Percentiles rank a stretch among this genome's conserved stretches.
Evolutionary conservation across 1,140 invertebrate species (phyloP).

Genomic region (Diorhabda carinulata): DNA sequence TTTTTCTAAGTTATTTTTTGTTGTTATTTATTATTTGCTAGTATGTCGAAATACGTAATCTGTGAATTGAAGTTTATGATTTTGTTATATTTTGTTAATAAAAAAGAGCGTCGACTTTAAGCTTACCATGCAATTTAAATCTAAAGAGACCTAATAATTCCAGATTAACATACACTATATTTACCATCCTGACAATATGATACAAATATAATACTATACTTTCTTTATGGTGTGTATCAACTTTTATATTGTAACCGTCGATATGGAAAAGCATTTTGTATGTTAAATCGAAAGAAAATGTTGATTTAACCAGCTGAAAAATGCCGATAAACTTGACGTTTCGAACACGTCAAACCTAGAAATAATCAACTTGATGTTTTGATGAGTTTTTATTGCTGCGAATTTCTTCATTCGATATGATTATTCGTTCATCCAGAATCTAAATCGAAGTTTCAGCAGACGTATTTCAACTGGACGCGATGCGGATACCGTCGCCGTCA

Average conservation of each 20-base stretch:
- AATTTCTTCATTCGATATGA: not conserved
- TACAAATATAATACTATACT: too few relatives aligned
- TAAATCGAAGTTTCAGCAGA: not conserved
- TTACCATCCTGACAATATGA: too few relatives aligned
- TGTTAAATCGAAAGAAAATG: not conserved
- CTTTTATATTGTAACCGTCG: not conserved
- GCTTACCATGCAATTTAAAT: too few relatives aligned
- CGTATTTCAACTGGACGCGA: not conserved
- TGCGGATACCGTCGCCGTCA: not conserved
- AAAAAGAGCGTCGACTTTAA: too few relatives aligned
- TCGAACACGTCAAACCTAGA: not conserved
- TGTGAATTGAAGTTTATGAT: too few relatives aligned
- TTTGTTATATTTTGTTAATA: too few relatives aligned
- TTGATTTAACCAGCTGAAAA: not conserved
- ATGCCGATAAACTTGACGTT: conserved; percentile 1
- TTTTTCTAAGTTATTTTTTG: too few relatives aligned
- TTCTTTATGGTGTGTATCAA: too few relatives aligned
- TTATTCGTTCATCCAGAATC: not conserved
- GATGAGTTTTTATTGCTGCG: not conserved
- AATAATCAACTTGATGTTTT: conserved; percentile 1
- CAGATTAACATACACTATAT: too few relatives aligned
- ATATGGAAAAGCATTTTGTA: not conserved
- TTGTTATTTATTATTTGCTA: too few relatives aligned
- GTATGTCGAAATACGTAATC: too few relatives aligned
- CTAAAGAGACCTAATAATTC: too few relatives aligned